Percentiles rank a stretch among this genome's conserved stretches.
Conservation (phyloP, 2,888 invertebrate genomes). For the Flexamia atlantica region DNA sequence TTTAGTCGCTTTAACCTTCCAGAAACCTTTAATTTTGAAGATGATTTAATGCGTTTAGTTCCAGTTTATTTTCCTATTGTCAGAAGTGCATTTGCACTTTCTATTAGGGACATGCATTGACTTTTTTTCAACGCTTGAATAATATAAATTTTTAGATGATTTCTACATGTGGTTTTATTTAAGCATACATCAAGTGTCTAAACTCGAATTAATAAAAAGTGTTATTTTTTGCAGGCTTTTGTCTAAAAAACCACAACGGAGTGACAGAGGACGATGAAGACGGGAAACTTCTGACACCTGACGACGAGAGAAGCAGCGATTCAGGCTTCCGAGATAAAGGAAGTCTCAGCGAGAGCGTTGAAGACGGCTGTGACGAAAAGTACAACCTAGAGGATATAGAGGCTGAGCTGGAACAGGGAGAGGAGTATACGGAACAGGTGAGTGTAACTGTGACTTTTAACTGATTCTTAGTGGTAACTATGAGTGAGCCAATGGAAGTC, state of each 20-base stretch:
- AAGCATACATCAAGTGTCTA: too few species aligned
- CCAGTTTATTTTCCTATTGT: too few species aligned
- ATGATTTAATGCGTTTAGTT: too few species aligned
- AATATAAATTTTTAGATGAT: too few species aligned
- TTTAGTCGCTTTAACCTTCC: too few species aligned
- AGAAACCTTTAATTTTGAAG: too few species aligned
- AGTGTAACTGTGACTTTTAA: neutral
- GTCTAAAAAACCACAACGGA: constrained; percentile 68
- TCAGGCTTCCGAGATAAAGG: constrained; percentile 76
- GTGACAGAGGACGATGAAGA: constrained; percentile 74
- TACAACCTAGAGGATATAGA: constrained; percentile 72
- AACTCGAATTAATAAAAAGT: too few species aligned
- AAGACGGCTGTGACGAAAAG: constrained; percentile 71
- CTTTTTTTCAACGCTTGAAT: too few species aligned
- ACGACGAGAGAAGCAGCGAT: constrained; percentile 76
- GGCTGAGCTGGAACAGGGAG: constrained; percentile 69
- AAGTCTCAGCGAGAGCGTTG: constrained; percentile 72
- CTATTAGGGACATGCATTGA: too few species aligned
- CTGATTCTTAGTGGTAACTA: too few species aligned
- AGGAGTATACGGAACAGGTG: constrained; percentile 61
- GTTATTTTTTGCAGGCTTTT: constrained; percentile 69
- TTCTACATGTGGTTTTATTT: too few species aligned
- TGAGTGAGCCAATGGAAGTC: constrained; percentile 75
- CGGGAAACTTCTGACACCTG: constrained; percentile 75
- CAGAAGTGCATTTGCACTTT: too few species aligned